Evolutionary conservation across 1,140 invertebrate species (phyloP).

Genomic region (Drosophila neocordata): DNA sequence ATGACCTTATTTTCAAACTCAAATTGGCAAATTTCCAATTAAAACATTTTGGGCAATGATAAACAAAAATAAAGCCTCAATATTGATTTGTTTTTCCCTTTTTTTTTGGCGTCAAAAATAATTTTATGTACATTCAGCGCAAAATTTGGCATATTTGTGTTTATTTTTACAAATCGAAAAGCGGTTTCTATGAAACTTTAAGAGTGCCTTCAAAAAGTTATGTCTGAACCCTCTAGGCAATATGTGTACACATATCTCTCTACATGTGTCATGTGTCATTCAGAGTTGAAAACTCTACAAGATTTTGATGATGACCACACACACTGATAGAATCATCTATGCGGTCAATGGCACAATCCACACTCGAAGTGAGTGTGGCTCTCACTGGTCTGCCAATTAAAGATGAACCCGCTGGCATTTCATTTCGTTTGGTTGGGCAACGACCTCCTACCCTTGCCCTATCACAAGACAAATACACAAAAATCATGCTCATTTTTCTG

Average conservation of each 20-base stretch:
- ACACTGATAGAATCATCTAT: constrained; percentile 5
- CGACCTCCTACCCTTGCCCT: neutral
- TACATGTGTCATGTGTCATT: constrained; percentile 18
- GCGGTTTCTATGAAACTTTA: too few species aligned
- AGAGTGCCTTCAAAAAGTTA: constrained; percentile 13
- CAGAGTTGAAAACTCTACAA: constrained; percentile 8
- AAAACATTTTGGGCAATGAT: constrained; percentile 2
- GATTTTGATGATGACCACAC: constrained; percentile 19
- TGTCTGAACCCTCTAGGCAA: neutral
- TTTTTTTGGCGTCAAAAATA: neutral
- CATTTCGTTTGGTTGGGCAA: constrained; percentile 6
- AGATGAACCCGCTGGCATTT: constrained; percentile 4
- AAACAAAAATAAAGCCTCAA: constrained; percentile 2
- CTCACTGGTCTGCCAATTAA: constrained; percentile 14
- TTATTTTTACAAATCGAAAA: constrained; percentile 13
- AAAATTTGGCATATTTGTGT: constrained; percentile 3
- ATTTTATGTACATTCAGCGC: constrained; percentile 2
- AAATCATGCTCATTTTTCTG: constrained; percentile 9
- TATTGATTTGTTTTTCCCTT: neutral
- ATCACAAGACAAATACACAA: neutral
- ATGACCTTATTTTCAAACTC: neutral
- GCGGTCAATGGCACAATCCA: constrained; percentile 11
- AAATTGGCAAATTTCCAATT: constrained; percentile 8
- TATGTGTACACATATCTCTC: constrained; percentile 10
- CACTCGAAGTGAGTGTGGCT: constrained; percentile 3